Evolutionary conservation across 2,113 vertebrate species (phyloP).

Genomic region (Chamaetylas fuelleborni): DNA sequence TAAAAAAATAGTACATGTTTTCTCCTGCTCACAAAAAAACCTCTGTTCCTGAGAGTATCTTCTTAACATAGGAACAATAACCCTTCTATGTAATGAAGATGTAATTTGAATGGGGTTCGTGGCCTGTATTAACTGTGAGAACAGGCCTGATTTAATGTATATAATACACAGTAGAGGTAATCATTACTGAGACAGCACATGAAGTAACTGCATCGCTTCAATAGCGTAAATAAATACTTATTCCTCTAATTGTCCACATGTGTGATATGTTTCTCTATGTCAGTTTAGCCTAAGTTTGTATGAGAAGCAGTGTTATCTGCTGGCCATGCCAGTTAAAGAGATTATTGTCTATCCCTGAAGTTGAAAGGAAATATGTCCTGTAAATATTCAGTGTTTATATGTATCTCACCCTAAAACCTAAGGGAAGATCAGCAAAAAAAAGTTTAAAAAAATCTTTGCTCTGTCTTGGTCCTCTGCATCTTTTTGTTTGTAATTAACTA

Average conservation of each 20-base stretch:
- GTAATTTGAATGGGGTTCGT: background rate
- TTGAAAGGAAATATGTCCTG: background rate
- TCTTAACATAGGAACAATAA: background rate
- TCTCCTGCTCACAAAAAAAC: background rate
- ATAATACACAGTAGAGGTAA: background rate
- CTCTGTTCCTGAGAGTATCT: background rate
- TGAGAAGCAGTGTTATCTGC: background rate
- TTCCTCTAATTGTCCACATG: background rate
- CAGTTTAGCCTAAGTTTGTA: background rate
- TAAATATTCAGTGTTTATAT: background rate
- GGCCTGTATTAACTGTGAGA: background rate
- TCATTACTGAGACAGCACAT: background rate
- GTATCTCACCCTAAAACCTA: background rate
- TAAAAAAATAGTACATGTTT: background rate
- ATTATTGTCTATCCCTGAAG: background rate
- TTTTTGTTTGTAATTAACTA: background rate
- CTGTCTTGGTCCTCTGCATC: background rate
- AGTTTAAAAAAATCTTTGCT: background rate
- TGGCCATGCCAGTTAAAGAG: background rate
- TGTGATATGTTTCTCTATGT: background rate
- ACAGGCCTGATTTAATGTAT: background rate
- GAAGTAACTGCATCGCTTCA: background rate
- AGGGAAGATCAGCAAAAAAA: background rate
- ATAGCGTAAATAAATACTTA: background rate
- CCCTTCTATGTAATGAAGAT: background rate